These are phyloP conservation scores for Triops cancriformis DNA, from an alignment of 1,140 invertebrate species.

Conservation along the genomic window DNA sequence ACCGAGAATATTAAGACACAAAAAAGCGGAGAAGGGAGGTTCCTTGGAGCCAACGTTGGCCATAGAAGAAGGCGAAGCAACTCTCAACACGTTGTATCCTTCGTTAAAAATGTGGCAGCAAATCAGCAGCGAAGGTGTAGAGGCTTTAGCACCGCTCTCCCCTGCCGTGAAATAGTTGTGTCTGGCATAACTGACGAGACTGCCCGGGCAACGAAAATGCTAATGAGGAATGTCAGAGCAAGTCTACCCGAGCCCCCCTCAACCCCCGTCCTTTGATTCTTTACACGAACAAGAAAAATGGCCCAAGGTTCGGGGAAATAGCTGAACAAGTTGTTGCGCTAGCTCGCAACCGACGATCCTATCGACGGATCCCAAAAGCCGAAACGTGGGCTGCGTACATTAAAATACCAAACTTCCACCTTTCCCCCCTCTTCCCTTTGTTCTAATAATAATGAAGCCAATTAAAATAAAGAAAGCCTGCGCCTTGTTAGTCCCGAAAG, in stretches of 20 bases:
- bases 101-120: conserved; percentile 5
- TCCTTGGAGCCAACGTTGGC: neutral
- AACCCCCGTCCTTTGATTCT: neutral
- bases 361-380: neutral
- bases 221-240: neutral
- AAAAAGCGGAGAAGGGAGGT: neutral
- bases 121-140: conserved; percentile 5
- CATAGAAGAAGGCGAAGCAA: neutral
- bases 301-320: neutral
- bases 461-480: too few relatives aligned
- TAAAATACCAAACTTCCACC: too few relatives aligned
- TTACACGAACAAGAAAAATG: neutral
- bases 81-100: neutral
- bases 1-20: neutral
- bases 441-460: too few relatives aligned
- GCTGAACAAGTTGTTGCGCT: neutral
- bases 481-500: too few relatives aligned
- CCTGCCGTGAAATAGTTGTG: conserved; percentile 12
- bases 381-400: neutral
- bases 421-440: too few relatives aligned
- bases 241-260: neutral
- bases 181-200: conserved; percentile 5
- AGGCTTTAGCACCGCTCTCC: neutral
- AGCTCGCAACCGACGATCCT: neutral
- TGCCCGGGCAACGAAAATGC: neutral